These are phyloP conservation scores for Megaceryle torquata DNA, from an alignment of 2,113 vertebrate genomes.

Conservation along the genomic window DNA sequence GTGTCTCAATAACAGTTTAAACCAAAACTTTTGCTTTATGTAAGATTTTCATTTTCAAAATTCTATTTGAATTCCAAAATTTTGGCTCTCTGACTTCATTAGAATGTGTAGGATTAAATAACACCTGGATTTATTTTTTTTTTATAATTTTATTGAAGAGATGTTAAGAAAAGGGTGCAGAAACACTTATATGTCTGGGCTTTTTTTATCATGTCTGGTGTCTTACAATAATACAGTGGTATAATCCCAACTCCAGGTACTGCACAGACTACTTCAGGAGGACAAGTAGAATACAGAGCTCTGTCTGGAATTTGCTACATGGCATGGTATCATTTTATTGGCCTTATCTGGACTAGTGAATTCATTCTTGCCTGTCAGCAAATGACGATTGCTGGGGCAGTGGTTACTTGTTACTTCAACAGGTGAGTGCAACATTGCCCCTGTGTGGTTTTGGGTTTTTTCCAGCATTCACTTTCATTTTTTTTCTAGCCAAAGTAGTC, in stretches of 20 bases:
- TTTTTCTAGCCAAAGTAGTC: not conserved
- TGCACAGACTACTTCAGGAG: constrained; percentile 60
- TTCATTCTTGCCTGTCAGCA: constrained; percentile 81
- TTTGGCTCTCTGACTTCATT: not conserved
- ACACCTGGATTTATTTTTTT: too few relatives aligned
- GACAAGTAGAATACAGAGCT: constrained; percentile 75
- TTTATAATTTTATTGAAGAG: not conserved
- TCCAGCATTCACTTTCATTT: not conserved
- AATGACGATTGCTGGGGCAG: constrained; percentile 72
- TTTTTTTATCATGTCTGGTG: not conserved
- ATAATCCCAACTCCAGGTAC: constrained; percentile 69
- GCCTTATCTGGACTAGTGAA: constrained; percentile 81
- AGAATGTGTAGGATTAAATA: not conserved
- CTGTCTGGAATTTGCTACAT: constrained; percentile 72
- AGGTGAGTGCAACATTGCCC: constrained; percentile 63
- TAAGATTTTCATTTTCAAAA: not conserved
- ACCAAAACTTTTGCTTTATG: not conserved
- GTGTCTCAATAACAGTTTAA: not conserved
- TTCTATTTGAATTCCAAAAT: not conserved
- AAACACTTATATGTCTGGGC: not conserved
- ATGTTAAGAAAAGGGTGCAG: not conserved
- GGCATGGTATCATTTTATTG: constrained; percentile 82
- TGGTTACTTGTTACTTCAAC: constrained; percentile 76
- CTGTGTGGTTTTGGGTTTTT: not conserved
- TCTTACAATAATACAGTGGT: not conserved